Base-by-base conservation (phyloP, 1,140 invertebrate species). In the Trypoxylus dichotomus region DNA sequence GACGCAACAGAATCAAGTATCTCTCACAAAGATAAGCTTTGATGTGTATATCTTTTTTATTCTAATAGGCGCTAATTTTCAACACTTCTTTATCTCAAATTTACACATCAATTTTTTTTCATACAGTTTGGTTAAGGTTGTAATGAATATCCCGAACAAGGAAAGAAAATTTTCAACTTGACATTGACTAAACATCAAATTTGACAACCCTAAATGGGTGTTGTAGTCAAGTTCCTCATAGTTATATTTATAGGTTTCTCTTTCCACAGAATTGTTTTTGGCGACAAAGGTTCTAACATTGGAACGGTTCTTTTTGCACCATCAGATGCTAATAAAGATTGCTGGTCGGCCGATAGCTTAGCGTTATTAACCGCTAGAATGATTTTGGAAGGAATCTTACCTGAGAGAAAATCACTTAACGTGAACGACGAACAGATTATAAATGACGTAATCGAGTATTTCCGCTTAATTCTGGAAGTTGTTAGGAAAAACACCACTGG, bases 371-470 rank as follows among this genome's bases (percentile, higher is more conserved):
- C 85, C 11, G 85, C 87, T 2, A 82, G 88, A 29, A 86, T 85
- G 82, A 80, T 87, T 32, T 86, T 89, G 42, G 86, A 88, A 82
- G 81, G 85, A 68, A 72, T 89, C 3, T 79, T 88, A 71, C 87
- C 87, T 0, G 80, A 81, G 0, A 24, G 79, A 13, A 79, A 85
- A 5, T 78, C 81, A 42, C 85, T 88, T 3, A 83, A 85, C 15
- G 85, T 86, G 78, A 82, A 88, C 15, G 85, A 87, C 79, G 84
- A 83, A 76, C 84, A 82, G 60, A 88, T 87, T 78, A 80, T 88
- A 8, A 85, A 79, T 76, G 82, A 88, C 72, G 84, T 84, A 24
- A 78, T 91, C 74, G 86, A 86, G 78, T 91, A 91, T 82, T 90
- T 90, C 80, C 82, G 87, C 15, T 82, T 86, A 79, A 87, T 90